phyloP scores from a whole-genome alignment of 2,113 vertebrate species.

The Triplophysa siluroides region DNA sequence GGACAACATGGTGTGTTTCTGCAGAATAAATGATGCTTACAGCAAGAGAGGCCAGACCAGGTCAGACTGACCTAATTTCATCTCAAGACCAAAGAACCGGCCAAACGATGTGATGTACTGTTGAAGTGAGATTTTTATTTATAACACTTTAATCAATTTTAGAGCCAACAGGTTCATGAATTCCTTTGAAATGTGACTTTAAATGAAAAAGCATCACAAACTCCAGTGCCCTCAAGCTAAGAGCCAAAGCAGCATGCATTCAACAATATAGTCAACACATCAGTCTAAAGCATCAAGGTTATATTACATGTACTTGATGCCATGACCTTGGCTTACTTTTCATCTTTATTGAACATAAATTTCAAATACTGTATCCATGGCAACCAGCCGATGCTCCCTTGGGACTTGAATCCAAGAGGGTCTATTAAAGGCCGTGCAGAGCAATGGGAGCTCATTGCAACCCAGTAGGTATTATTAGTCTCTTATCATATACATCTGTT shows the following conservation, averaged over 20 bases:
- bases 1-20: conserved; percentile 1
- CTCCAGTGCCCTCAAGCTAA: neutral
- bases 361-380: conserved; percentile 21
- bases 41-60: neutral
- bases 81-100: neutral
- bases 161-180: neutral
- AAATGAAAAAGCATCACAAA: neutral
- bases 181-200: neutral
- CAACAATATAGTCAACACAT: too few species aligned
- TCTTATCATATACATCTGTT: conserved; percentile 4
- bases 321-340: conserved; percentile 10
- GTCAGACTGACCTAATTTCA: neutral
- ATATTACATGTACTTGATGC: neutral
- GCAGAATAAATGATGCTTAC: conserved; percentile 16
- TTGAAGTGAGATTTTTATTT: neutral
- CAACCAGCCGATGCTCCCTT: neutral
- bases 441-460: neutral
- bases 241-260: too few species aligned
- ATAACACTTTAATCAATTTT: neutral
- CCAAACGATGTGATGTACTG: neutral
- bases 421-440: neutral
- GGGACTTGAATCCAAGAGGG: neutral
- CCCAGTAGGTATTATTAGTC: neutral
- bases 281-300: neutral
- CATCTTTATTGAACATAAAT: conserved; percentile 5